Evolutionary conservation across 1,140 invertebrate genomes (phyloP), one percentile per base, ranked within the genome.

Genomic region (Eciton burchellii): DNA sequence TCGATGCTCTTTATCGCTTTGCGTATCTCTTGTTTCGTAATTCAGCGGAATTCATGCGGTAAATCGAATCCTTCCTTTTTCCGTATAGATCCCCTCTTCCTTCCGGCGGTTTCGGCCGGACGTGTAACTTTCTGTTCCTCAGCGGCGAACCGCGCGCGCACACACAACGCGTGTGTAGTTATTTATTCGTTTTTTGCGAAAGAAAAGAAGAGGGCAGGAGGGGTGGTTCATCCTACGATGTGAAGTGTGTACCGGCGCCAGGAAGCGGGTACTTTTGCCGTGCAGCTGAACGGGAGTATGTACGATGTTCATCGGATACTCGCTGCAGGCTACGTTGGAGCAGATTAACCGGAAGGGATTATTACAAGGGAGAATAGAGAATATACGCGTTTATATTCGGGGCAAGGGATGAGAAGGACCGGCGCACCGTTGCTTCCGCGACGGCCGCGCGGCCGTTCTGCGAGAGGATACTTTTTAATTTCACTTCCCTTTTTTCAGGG

Each of bases 281-380:
- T 82, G 71, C 72, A 87, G 81, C 83, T 76, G 77, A 70, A 83
- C 79, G 81, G 86, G 85, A 81, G 86, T 71, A 79, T 60, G 59
- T 79, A 81, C 72, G 72, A 84, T 84, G 84, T 89, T 89, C 88
- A 89, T 89, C 88, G 87, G 83, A 88, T 89, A 88, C 85, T 87
- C 84, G 90, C 85, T 86, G 84, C 60, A 83, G 84, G 84, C 88
- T 88, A 88, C 88, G 81, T 90, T 88, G 88, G 89, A 91, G 90
- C 91, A 92, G 91, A 92, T 92, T 92, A 92, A 92, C 90, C 89
- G 89, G 90, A 92, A 91, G 84, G 91, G 90, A 92, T 92, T 92
- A 91, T 89, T 89, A 91, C 85, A 85, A 90, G 86, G 85, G 89
- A 85, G 85, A 82, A 72, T 76, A 77, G 84, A 86, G 86, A 59